Conservation (phyloP, 2,113 vertebrate genomes). For the Corythaixoides concolor region DNA sequence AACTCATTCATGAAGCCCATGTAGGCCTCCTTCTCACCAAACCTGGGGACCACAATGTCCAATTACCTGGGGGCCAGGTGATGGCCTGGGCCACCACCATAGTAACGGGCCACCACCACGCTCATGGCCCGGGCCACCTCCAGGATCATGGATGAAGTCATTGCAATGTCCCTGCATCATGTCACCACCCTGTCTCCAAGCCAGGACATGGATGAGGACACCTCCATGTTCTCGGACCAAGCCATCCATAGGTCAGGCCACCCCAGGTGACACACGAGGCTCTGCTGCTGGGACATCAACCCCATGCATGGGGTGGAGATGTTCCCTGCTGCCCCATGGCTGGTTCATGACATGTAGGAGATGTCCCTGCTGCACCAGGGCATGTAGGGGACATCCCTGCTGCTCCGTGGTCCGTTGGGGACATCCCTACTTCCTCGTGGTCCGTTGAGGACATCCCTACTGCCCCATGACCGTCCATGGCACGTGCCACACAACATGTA, state of each 20-base stretch:
- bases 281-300: not conserved
- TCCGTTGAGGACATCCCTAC: not conserved
- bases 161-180: not conserved
- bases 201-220: not conserved
- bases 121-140: not conserved
- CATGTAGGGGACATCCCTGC: too few species aligned
- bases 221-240: not conserved
- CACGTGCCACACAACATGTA: accelerated
- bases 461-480: accelerated
- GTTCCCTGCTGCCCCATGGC: not conserved
- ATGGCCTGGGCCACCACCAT: not conserved
- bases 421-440: not conserved
- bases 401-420: not conserved
- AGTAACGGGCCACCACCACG: accelerated
- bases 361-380: too few species aligned
- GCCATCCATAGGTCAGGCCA: not conserved
- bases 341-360: not conserved
- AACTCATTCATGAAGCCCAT: conserved; percentile 97
- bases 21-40: conserved; percentile 95
- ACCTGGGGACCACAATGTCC: conserved; percentile 67
- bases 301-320: not conserved
- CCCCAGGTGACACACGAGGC: not conserved
- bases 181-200: not conserved
- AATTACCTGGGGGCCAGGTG: not conserved
- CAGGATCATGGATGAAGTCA: not conserved